Base-by-base conservation (phyloP, 2,888 invertebrate genomes). In the Chaetoderma sp. region DNA sequence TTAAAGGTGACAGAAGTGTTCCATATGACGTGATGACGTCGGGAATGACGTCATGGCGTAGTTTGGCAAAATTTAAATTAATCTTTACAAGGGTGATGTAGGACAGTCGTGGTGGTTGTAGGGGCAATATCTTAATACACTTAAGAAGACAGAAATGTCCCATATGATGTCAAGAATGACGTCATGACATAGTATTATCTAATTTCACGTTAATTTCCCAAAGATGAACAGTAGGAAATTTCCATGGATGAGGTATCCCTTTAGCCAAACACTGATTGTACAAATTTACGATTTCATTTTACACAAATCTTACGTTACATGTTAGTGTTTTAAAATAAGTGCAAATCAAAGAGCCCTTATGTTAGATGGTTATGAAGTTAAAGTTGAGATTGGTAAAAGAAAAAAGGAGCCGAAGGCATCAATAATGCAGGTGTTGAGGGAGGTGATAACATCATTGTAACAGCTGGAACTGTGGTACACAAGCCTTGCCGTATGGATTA, bases 391-490 rank as follows among this genome's bases (percentile, higher is more conserved):
- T 10, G n/a, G n/a, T 13, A 13, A 13, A 36, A 10, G 8, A 13
- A 62, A 57, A 60, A 42, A 27, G 63, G 59, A 6, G 63, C 47
- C 25, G 49, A 59, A 25, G 52, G 52, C 2, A 60, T 63, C 63
- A 63, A 63, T 32, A 45, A 49, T 52, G 47, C 63, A 23, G 50
- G 59, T 63, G 47, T 44, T n/a, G 49, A 63, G 27, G 21, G 63
- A 49, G 59, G 49, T 33, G 49, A 47, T 21, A 6, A 39, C 36
- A 61, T 63, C 18, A 47, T 32, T 18, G 57, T 57, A 28, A 21
- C 32, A 33, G 60, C 21, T n/a, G 33, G 49, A n/a, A 27, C 13
- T 25, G 36, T 16, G 18, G 59, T 63, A 32, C 50, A 63, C 36
- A 36, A 18, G 30, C 21, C 27, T 25, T 63, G 60, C 60, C 49